Percentiles rank a stretch among this genome's conserved stretches.
Evolutionary conservation across 2,113 vertebrate species (phyloP).

Genomic region (Sclerurus mexicanus): DNA sequence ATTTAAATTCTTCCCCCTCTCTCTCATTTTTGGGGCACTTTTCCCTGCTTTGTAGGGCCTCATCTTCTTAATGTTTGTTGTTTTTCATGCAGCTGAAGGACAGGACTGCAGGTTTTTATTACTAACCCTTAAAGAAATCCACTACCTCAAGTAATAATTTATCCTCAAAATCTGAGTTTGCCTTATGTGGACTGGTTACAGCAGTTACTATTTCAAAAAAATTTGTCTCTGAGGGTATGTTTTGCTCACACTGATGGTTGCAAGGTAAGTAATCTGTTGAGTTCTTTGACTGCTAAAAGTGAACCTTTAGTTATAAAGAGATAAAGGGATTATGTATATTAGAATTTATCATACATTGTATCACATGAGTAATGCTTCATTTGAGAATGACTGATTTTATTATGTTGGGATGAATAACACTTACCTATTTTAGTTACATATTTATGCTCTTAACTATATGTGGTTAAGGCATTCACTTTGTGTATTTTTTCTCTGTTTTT

Average conservation of each 20-base stretch:
- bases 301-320: not conserved
- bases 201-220: not conserved
- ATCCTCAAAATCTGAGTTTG: not conserved
- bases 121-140: not conserved
- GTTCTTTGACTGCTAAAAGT: not conserved
- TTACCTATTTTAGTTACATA: not conserved
- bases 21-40: not conserved
- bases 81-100: not conserved
- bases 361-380: not conserved
- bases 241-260: not conserved
- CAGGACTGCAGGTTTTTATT: not conserved
- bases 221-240: not conserved
- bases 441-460: not conserved
- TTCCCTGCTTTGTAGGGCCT: not conserved
- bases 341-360: not conserved
- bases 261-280: not conserved
- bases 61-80: not conserved
- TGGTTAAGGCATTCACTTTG: not conserved
- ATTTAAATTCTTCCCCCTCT: not conserved
- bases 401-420: not conserved
- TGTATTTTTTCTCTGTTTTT: fast-evolving
- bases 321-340: not conserved
- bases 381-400: not conserved
- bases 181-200: not conserved
- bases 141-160: not conserved